Base-by-base conservation (phyloP, 2,888 invertebrate species). In the Gnatocerus cornutus region DNA sequence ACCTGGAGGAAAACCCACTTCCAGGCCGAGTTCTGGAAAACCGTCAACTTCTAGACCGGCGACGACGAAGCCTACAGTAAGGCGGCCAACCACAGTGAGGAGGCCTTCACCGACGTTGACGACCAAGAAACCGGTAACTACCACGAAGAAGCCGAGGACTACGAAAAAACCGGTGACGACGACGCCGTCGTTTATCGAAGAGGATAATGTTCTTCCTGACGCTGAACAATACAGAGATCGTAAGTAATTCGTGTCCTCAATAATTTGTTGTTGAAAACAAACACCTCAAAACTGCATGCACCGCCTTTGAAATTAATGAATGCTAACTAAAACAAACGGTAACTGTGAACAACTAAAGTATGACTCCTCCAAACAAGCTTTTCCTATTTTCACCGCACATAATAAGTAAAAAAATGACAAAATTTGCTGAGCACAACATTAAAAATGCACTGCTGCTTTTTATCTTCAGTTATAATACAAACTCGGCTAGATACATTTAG, bases 181-280 rank as follows among this genome's bases (percentile, higher is more conserved):
- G 1, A 87, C 87, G 0, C 87, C 87, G 72, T 81, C 78, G 64
- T 83, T 84, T 41, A 79, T 81, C 0, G 86, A 87, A 39, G 76
- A 74, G 16, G 76, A 78, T 43, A 62, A 66, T n/a, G 55, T 39
- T 46, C 27, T 52, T 61, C 58, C 16, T 16, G 79, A 75, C 64
- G 29, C 66, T 3, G 67, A 74, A 30, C 82, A 85, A 72, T 86
- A 84, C 77, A 83, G 82, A 79, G 83, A 82, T 77, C 84, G 86
- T 86, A 81, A 82, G 83, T 79, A n/a, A n/a, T n/a, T n/a, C n/a
- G n/a, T n/a, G n/a, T n/a, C n/a, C n/a, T n/a, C n/a, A n/a, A n/a
- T n/a, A n/a, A n/a, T n/a, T n/a, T n/a, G n/a, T n/a, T n/a, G n/a
- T n/a, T n/a, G n/a, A n/a, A n/a, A n/a, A n/a, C n/a, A n/a, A n/a